Evolutionary conservation across 2,113 vertebrate genomes (phyloP).

Genomic region (Xenus cinereus): DNA sequence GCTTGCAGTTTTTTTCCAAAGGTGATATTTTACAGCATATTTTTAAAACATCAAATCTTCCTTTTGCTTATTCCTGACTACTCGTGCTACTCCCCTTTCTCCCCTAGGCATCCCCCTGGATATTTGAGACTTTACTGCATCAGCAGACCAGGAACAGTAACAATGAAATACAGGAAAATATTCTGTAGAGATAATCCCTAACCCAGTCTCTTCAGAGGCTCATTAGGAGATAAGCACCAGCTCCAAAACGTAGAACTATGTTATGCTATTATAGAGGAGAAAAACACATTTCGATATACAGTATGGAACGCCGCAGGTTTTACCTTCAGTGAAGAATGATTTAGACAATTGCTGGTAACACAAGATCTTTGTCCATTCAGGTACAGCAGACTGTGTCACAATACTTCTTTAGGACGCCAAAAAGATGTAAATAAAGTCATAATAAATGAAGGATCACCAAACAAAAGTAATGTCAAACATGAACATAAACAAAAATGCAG

Average conservation of each 20-base stretch:
- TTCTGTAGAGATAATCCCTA: not conserved
- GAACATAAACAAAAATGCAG: not conserved
- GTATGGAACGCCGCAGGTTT: not conserved
- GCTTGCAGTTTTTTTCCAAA: not conserved
- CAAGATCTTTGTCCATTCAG: not conserved
- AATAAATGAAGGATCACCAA: not conserved
- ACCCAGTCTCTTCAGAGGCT: not conserved
- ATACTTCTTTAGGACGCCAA: not conserved
- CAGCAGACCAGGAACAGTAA: not conserved
- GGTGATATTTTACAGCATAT: not conserved
- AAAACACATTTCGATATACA: not conserved
- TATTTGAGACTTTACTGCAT: not conserved
- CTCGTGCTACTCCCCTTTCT: not conserved
- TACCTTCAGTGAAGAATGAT: not conserved
- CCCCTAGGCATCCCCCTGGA: not conserved
- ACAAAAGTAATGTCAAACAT: not conserved
- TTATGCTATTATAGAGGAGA: not conserved
- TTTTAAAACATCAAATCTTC: not conserved
- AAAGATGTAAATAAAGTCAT: not conserved
- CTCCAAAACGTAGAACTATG: not conserved
- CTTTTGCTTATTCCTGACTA: not conserved
- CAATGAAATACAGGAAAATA: not conserved
- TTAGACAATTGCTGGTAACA: not conserved
- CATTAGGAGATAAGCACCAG: not conserved
- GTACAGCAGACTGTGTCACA: not conserved